Conservation (phyloP, 1,140 invertebrate genomes). For the Hyles vespertilio region DNA sequence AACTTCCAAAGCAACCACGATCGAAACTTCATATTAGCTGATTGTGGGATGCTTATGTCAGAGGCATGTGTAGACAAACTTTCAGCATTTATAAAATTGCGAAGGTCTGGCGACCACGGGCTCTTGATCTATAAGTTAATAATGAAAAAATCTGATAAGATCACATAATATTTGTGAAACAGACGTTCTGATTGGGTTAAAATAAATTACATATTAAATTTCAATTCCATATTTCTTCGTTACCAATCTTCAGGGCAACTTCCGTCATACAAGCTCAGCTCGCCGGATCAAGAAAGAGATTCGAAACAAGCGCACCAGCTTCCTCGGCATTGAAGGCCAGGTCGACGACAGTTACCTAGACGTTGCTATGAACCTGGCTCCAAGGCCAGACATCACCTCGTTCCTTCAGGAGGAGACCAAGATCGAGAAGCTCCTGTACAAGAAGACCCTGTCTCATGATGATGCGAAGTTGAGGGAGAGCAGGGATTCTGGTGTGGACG, state of each 20-base stretch:
- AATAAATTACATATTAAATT: too few relatives aligned
- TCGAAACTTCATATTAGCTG: too few relatives aligned
- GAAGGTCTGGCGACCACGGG: too few relatives aligned
- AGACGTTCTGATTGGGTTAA: too few relatives aligned
- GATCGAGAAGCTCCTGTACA: conserved; percentile 83
- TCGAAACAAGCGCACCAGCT: conserved; percentile 88
- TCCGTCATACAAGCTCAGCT: conserved; percentile 87
- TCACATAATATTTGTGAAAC: too few relatives aligned
- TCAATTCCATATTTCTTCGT: too few relatives aligned
- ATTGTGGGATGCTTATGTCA: too few relatives aligned
- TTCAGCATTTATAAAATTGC: too few relatives aligned
- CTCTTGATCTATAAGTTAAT: too few relatives aligned
- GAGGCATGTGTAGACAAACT: too few relatives aligned
- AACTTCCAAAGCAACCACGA: too few relatives aligned
- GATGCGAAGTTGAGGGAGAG: conserved; percentile 77
- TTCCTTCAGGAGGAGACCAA: conserved; percentile 87
- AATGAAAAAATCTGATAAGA: too few relatives aligned
- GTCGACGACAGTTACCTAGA: conserved; percentile 82
- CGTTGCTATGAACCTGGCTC: conserved; percentile 80
- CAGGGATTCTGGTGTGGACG: conserved; percentile 85
- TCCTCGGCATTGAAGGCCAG: conserved; percentile 87
- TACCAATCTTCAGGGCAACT: conserved; percentile 61
- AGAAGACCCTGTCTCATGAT: conserved; percentile 78
- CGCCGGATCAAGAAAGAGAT: conserved; percentile 91
- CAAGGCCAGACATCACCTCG: conserved; percentile 87